Evolutionary conservation across 1,140 invertebrate genomes (phyloP).

Genomic region (Trichogramma pretiosum): DNA sequence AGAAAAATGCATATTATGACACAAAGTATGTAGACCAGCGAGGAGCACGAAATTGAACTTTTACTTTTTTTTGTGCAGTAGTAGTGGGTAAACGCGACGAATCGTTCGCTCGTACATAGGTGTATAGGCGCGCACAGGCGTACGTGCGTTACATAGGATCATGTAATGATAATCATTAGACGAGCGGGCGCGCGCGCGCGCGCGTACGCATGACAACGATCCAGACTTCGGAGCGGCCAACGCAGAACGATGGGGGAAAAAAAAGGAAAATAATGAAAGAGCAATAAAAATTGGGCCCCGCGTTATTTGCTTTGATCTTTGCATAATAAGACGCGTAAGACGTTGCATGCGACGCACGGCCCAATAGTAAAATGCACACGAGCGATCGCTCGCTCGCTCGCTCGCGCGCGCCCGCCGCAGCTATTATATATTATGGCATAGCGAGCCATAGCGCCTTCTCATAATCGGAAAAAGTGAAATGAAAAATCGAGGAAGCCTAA

Average conservation of each 20-base stretch:
- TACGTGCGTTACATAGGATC: no score
- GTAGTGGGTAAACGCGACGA: no score
- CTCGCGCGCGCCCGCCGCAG: background rate
- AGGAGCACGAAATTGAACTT: no score
- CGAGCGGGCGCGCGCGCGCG: background rate
- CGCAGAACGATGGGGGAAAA: no score
- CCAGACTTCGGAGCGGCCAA: no score
- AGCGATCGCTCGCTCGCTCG: no score
- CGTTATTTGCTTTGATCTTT: conserved; percentile 12
- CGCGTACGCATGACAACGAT: background rate
- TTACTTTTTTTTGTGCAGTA: no score
- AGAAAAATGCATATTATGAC: no score
- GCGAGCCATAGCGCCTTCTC: conserved; percentile 2
- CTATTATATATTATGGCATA: no score
- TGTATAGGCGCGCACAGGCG: background rate
- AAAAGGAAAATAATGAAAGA: conserved; percentile 1
- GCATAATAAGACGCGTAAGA: conserved; percentile 19
- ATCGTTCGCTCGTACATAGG: background rate
- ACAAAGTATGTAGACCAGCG: no score
- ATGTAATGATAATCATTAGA: background rate
- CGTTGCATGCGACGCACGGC: background rate
- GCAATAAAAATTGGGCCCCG: background rate
- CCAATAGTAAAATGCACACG: no score
- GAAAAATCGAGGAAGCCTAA: conserved; percentile 8
- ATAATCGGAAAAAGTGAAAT: conserved; percentile 29